These are phyloP conservation scores for Trissolcus basalis DNA, from an alignment of 1,140 invertebrate genomes.

Conservation along the genomic window DNA sequence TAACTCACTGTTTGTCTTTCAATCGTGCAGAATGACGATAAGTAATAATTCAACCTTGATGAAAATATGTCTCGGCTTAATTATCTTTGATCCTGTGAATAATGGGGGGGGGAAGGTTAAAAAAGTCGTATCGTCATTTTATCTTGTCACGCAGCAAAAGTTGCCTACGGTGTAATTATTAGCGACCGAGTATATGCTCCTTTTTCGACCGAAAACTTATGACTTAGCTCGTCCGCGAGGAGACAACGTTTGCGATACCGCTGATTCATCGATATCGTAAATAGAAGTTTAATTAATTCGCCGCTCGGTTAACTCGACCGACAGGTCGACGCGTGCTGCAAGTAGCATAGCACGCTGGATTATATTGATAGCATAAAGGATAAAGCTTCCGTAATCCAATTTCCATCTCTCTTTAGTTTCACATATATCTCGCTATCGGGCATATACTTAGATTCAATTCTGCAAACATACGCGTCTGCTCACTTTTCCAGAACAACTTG, in stretches of 20 bases:
- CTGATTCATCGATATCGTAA: conserved; percentile 73
- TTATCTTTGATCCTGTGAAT: too few species aligned
- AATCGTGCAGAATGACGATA: not conserved
- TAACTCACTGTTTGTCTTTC: conserved; percentile 2
- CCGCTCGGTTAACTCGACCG: conserved; percentile 71
- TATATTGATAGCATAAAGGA: conserved; percentile 65
- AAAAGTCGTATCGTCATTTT: not conserved
- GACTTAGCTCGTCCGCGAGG: conserved; percentile 57
- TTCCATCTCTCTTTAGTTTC: conserved; percentile 55
- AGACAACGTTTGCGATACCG: conserved; percentile 70
- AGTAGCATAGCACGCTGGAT: conserved; percentile 59
- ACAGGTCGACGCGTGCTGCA: conserved; percentile 67
- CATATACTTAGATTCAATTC: conserved; percentile 58
- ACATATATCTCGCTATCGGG: conserved; percentile 46
- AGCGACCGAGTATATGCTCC: conserved; percentile 34
- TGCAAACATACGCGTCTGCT: conserved; percentile 53
- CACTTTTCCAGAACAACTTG: conserved; percentile 48
- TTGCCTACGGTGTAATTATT: conserved; percentile 54
- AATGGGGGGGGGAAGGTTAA: too few species aligned
- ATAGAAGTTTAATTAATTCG: conserved; percentile 76
- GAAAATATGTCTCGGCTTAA: too few species aligned
- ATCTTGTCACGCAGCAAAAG: conserved; percentile 20
- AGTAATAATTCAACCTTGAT: too few species aligned
- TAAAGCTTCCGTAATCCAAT: conserved; percentile 64
- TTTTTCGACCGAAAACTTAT: conserved; percentile 67